These are phyloP conservation scores for Darevskia nairensis DNA, from an alignment of 2,797 vertebrate genomes.

Conservation along the genomic window DNA sequence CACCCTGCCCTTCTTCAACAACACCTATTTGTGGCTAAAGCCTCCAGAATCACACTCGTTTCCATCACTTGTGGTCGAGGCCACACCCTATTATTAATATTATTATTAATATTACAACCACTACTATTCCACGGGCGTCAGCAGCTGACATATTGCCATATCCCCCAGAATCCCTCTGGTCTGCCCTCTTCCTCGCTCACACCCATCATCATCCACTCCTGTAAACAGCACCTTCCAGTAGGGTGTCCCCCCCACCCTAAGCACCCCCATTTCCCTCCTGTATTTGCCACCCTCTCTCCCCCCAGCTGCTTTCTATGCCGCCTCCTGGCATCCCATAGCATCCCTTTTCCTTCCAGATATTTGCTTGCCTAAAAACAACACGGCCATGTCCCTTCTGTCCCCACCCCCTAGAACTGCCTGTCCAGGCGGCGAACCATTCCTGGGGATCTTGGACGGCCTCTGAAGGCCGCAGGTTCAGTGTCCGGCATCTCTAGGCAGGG, in stretches of 20 bases:
- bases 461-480: too few species aligned
- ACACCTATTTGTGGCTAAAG: too few species aligned
- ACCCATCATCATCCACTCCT: not conserved
- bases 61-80: not conserved
- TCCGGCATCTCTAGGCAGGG: too few species aligned
- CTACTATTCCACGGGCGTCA: too few species aligned
- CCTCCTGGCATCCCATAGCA: not conserved
- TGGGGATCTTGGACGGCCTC: not conserved
- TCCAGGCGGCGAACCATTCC: not conserved
- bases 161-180: not conserved
- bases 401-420: not conserved
- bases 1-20: not conserved
- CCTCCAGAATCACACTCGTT: not conserved
- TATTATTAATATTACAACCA: accelerated
- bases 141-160: not conserved
- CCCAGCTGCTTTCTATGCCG: not conserved
- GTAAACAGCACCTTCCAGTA: not conserved
- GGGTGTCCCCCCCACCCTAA: too few species aligned
- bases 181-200: not conserved
- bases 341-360: too few species aligned
- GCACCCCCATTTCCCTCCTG: not conserved
- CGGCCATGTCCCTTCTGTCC: not conserved
- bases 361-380: too few species aligned
- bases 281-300: not conserved
- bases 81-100: too few species aligned